Base-by-base conservation (phyloP, 1,140 invertebrate species). In the Sycobia sp. region DNA sequence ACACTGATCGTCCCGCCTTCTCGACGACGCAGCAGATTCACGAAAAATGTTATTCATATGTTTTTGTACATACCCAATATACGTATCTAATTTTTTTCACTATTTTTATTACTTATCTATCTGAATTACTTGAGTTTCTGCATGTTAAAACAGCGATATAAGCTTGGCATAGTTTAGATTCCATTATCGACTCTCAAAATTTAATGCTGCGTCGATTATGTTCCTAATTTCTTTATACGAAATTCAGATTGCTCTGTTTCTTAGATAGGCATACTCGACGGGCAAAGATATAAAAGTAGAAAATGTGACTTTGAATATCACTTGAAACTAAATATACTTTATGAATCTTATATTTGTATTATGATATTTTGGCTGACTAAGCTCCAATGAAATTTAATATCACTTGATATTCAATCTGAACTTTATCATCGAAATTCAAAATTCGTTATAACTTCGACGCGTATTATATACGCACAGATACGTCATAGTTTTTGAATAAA, bases 271-370 rank as follows among this genome's bases (percentile, higher is more conserved):
- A 36, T 41, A 22, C 14, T 50, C 41, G 56, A 55, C 46, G 65
- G 60, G 56, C 41, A 64, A 71, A 73, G 69, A 72, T 78, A 82
- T 81, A 81, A 82, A 82, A 81, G 80, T 82, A 82, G 76, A 82
- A 81, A 82, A 82, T 55, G 62, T 66, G 67, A 71, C 34, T 27
- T 27, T 59, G 58, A 53, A 58, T 65, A 38, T 49, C 10, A 38
- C 32, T 16, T 49, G 44, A 51, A 60, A 61, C 47, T 61, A 53
- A 61, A 61, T 53, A 22, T n/a, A 3, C 29, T 44, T 36, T 44
- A 32, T 43, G n/a, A 38, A 23, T 41, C 41, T 32, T 32, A 27
- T 22, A n/a, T 44, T 46, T 16, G 23, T 16, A 34, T 38, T 50
- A 39, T 3, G 18, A 5, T 44, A 47, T 62, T 55, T 47, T 54